Conservation (phyloP, 2,113 vertebrate genomes). For the Melanocharis versteri region DNA sequence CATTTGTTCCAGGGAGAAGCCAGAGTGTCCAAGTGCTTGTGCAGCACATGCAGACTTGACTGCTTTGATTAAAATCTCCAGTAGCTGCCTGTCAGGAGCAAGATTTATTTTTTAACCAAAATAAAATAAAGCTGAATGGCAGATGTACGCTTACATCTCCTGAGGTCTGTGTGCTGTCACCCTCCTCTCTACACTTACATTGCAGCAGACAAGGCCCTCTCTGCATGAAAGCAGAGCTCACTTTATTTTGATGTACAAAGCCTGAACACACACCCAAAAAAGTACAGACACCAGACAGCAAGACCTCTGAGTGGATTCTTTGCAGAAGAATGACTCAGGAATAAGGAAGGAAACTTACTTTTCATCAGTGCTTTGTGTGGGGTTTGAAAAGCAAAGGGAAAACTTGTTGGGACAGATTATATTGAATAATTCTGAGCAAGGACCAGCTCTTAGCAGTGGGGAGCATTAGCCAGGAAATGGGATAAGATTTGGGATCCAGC, state of each 20-base stretch:
- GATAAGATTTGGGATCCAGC: not conserved
- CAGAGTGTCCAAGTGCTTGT: not conserved
- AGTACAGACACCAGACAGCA: not conserved
- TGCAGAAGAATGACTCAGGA: not conserved
- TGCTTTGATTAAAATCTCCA: not conserved
- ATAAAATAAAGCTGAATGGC: conserved; percentile 22
- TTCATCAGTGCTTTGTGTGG: not conserved
- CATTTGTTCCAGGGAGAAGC: not conserved
- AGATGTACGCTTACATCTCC: not conserved
- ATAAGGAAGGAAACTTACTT: not conserved
- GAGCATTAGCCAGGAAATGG: not conserved
- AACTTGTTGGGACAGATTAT: not conserved
- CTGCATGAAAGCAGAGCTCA: not conserved
- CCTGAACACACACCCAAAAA: not conserved
- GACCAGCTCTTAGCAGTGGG: not conserved
- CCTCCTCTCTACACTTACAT: not conserved
- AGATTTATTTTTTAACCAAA: not conserved
- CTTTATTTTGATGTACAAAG: not conserved
- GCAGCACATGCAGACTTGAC: not conserved
- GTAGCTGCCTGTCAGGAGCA: not conserved
- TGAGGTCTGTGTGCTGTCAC: not conserved
- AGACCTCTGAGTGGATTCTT: not conserved
- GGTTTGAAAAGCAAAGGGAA: not conserved
- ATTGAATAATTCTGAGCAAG: not conserved
- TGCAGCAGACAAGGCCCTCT: not conserved